Evolutionary conservation across 2,113 vertebrate genomes (phyloP), one percentile per base, ranked within the genome.

Genomic region (Xenotilapia caudafasciata): DNA sequence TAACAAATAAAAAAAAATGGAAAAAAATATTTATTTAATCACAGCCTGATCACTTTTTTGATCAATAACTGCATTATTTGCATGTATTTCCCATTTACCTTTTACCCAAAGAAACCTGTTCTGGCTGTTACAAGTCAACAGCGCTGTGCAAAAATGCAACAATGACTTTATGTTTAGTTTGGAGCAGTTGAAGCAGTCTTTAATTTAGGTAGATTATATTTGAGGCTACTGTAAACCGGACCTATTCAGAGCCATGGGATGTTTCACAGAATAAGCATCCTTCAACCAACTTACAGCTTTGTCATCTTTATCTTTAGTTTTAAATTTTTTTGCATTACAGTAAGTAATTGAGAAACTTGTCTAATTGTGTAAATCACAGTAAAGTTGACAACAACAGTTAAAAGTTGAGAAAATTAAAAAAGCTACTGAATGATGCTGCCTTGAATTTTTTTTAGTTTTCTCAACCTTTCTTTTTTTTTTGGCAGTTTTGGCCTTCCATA

Each of bases 251-350:
- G 5, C 13, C 21, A 73, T 17, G 38, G 9, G 13, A 45, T 26
- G 21, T 45, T 70, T 15, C 38, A 70, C 3, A 70, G 35, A 70
- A 42, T 15, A 26, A 70, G 12, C 62, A 14, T 5, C 7, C 13
- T 15, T 73, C 38, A 26, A 10, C 8, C 40, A 68, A 3, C 0
- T 21, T 68, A 40, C 35, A 45, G 9, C 68, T 45, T 10, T 62
- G 1, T 62, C 33, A 33, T 35, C 28, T 60, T 60, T 60, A 33
- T 17, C 5, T 13, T 58, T 58, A 38, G 4, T 68, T 35, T 38
- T 1, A 12, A 2, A 0, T 0, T 5, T 14, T 28, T 68, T 38
- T 38, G 62, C 6, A 21, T 68, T 62, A 62, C 0, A 62, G 62
- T 40, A 40, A 21, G 6, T 40, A 21, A 21, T 13, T 40, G 35